These are phyloP conservation scores for Plotosus lineatus DNA, from an alignment of 2,113 vertebrate species.

Conservation along the genomic window DNA sequence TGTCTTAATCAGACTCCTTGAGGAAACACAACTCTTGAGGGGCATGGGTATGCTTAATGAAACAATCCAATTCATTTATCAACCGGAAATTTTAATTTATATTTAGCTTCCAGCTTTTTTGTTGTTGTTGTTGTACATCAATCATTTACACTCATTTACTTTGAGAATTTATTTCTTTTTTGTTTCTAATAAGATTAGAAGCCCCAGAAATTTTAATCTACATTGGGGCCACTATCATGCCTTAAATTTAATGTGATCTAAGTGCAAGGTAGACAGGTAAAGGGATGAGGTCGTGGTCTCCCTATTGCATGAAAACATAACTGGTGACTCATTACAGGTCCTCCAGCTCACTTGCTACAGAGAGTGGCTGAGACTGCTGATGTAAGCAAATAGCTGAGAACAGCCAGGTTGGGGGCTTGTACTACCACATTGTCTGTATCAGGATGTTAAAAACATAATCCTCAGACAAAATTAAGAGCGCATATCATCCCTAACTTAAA, in stretches of 20 bases:
- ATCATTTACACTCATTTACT: constrained; percentile 27
- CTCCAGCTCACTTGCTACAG: neutral
- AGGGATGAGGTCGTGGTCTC: neutral
- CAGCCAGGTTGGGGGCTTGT: neutral
- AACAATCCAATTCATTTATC: constrained; percentile 29
- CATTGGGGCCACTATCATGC: too few species aligned
- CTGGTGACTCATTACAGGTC: neutral
- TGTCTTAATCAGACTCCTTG: constrained; percentile 27
- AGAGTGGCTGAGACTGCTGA: neutral
- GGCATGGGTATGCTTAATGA: constrained; percentile 26
- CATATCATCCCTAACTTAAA: too few species aligned
- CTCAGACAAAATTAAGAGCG: too few species aligned
- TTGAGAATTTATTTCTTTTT: neutral
- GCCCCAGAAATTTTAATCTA: neutral
- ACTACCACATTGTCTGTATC: too few species aligned
- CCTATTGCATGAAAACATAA: neutral
- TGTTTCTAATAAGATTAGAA: neutral
- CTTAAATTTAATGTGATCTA: neutral
- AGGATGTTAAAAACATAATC: neutral
- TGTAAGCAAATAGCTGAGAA: neutral
- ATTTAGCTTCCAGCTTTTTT: constrained; percentile 31
- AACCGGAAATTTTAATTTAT: constrained; percentile 25
- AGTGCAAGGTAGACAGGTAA: neutral
- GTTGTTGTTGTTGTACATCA: constrained; percentile 15
- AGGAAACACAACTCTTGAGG: constrained; percentile 26